Evolutionary conservation across 2,113 vertebrate genomes (phyloP).

Genomic region (Lophotis ruficrista): DNA sequence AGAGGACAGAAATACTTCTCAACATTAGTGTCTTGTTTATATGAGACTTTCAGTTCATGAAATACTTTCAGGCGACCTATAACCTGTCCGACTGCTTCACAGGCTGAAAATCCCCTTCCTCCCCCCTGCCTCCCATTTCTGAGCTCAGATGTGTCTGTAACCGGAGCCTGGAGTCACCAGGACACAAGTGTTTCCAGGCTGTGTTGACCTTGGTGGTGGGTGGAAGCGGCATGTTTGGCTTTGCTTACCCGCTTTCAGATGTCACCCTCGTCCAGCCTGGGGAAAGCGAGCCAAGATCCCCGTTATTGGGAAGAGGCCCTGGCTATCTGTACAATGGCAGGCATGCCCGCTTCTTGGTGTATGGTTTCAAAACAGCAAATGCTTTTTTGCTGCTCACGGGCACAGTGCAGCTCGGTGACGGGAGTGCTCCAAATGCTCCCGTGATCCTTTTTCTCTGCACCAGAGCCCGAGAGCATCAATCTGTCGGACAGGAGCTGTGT

Average conservation of each 20-base stretch:
- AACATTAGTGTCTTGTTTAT: not conserved
- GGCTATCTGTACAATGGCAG: not conserved
- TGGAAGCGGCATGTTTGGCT: not conserved
- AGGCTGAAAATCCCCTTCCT: not conserved
- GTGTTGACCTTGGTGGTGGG: not conserved
- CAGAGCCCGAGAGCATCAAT: not conserved
- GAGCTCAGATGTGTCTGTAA: slow-evolving; percentile 12
- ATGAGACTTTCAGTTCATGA: not conserved
- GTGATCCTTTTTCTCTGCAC: not conserved
- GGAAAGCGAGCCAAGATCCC: not conserved
- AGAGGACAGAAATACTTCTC: not conserved
- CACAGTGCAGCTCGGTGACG: fast-evolving
- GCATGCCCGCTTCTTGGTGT: not conserved
- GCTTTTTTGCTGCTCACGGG: not conserved
- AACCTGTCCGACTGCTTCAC: not conserved
- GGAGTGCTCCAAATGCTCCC: not conserved
- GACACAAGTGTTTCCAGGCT: slow-evolving; percentile 12
- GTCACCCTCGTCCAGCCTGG: not conserved
- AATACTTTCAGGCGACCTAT: slow-evolving; percentile 27
- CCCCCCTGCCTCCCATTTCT: not conserved
- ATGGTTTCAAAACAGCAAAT: not conserved
- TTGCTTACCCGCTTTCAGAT: not conserved
- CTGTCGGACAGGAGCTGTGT: not conserved
- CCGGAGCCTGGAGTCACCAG: not conserved
- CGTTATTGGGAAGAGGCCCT: not conserved